phyloP scores from a whole-genome alignment of 92 coral and sea anemone genomes.

The Metridium senile region DNA sequence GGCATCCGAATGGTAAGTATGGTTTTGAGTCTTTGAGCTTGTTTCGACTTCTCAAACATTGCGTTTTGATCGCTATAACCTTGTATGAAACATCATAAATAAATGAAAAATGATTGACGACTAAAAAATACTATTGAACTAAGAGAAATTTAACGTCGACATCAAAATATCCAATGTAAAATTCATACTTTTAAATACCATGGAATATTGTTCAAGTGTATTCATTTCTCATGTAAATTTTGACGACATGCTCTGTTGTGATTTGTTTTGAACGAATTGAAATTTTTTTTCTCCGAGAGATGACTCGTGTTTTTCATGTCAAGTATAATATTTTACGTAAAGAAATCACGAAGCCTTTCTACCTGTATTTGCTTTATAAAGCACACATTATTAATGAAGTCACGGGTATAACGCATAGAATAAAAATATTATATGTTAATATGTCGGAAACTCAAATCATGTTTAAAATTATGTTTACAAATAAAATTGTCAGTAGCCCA shows the following conservation, averaged over 20 bases:
- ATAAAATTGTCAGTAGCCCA: too few species aligned
- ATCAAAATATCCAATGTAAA: neutral
- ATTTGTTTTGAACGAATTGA: neutral
- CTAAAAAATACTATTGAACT: neutral
- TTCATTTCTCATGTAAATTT: neutral
- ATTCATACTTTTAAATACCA: neutral
- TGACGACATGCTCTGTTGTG: neutral
- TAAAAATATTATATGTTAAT: neutral
- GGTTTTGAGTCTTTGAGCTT: neutral
- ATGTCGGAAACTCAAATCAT: too few species aligned
- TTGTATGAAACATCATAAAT: neutral
- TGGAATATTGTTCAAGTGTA: neutral
- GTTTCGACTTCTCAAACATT: constrained; percentile 5
- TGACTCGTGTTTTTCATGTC: neutral
- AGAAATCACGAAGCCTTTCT: neutral
- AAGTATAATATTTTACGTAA: neutral
- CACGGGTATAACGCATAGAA: neutral
- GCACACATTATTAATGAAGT: neutral
- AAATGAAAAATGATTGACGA: constrained; percentile 5
- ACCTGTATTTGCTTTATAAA: neutral
- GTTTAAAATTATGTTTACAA: too few species aligned
- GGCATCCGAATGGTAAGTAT: constrained; percentile 98
- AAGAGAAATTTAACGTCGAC: neutral
- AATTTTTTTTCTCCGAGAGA: neutral
- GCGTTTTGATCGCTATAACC: neutral